phyloP scores from a whole-genome alignment of 2,797 vertebrate genomes.

The Ptychobarbus kaznakovi region DNA sequence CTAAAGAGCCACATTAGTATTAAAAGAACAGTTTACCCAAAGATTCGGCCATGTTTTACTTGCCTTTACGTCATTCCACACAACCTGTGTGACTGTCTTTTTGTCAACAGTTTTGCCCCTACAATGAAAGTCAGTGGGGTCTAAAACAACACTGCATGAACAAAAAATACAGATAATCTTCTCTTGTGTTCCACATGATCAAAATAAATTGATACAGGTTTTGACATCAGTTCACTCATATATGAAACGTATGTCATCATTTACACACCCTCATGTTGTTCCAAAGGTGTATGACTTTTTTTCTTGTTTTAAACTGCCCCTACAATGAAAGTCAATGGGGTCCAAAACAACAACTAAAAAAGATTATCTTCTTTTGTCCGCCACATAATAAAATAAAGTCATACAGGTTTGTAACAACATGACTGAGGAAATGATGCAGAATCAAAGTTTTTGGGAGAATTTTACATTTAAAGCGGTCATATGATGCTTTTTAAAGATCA shows the following conservation, averaged over 20 bases:
- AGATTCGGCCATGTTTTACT: not conserved
- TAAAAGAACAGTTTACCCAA: not conserved
- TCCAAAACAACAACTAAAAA: not conserved
- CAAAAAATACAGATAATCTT: not conserved
- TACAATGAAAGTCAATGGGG: not conserved
- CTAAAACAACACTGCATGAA: not conserved
- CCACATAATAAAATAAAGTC: not conserved
- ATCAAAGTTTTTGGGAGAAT: not conserved
- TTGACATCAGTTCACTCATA: not conserved
- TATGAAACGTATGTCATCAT: not conserved
- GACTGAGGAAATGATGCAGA: not conserved
- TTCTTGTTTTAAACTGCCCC: not conserved
- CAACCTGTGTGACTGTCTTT: not conserved
- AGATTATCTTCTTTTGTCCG: not conserved
- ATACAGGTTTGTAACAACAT: not conserved
- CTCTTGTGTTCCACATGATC: too few species aligned
- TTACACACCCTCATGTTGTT: not conserved
- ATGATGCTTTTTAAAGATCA: too few species aligned
- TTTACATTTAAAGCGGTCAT: not conserved
- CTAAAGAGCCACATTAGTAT: not conserved
- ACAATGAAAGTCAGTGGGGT: too few species aligned
- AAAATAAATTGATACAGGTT: too few species aligned
- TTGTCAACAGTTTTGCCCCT: not conserved
- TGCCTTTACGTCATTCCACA: not conserved
- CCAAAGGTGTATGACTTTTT: not conserved